Conservation (phyloP, 2,888 invertebrate species). For the Eupsilia transversa region DNA sequence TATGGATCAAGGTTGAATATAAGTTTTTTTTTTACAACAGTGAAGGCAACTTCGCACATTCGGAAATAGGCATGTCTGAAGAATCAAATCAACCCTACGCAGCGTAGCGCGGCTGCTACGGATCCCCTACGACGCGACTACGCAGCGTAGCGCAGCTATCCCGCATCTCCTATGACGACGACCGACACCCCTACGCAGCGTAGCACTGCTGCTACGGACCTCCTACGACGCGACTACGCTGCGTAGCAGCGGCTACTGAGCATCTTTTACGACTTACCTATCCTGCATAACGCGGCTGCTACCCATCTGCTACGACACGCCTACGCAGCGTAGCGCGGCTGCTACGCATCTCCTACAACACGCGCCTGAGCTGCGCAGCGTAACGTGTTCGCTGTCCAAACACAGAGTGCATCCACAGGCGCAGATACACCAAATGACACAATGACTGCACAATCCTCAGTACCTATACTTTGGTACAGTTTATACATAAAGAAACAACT, state of each 20-base stretch:
- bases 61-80: too few relatives aligned
- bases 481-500: background rate
- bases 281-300: background rate
- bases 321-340: background rate
- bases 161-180: background rate
- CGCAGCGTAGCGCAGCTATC: background rate
- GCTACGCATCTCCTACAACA: background rate
- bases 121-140: background rate
- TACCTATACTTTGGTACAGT: background rate
- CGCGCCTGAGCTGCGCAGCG: too few relatives aligned
- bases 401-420: background rate
- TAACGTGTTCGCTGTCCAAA: background rate
- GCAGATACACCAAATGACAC: background rate
- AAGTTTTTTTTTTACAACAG: too few relatives aligned
- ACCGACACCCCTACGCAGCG: background rate
- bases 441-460: background rate
- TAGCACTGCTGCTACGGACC: background rate
- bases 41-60: too few relatives aligned
- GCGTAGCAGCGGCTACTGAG: background rate
- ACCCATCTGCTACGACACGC: background rate
- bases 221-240: background rate
- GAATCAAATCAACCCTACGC: too few relatives aligned
- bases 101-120: background rate
- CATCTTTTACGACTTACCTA: background rate
- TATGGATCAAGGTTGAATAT: too few relatives aligned